Conservation (phyloP, 2,113 vertebrate genomes). For the Melospiza georgiana region DNA sequence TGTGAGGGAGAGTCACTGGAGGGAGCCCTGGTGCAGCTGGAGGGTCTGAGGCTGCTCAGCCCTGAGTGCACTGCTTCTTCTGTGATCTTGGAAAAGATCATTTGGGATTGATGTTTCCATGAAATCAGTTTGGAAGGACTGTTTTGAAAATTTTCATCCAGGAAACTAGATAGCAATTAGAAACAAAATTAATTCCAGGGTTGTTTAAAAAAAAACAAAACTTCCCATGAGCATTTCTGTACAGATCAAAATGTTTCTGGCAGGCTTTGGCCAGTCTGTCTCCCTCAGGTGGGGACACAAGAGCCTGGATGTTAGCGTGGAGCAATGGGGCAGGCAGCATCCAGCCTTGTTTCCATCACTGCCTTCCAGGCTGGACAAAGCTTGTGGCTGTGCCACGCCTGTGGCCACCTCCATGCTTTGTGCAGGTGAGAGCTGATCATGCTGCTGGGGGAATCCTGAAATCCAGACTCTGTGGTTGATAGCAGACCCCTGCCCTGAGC, state of each 20-base stretch:
- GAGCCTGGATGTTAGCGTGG: neutral
- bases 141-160: neutral
- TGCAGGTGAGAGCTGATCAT: neutral
- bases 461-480: neutral
- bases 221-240: neutral
- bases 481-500: rapidly evolving
- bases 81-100: neutral
- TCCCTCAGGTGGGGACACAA: neutral
- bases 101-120: neutral
- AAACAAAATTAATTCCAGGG: neutral
- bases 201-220: neutral
- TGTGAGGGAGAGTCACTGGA: neutral
- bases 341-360: neutral
- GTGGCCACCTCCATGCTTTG: neutral
- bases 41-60: neutral
- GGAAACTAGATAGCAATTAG: neutral
- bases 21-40: neutral
- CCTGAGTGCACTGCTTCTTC: neutral
- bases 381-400: rapidly evolving
- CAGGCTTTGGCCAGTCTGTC: neutral
- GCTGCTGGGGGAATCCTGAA: neutral
- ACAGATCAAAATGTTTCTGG: neutral
- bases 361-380: neutral
- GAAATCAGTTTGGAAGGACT: neutral
- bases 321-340: neutral